These are phyloP conservation scores for Microtus montanus DNA, from an alignment of 2,113 vertebrate genomes.

Conservation along the genomic window DNA sequence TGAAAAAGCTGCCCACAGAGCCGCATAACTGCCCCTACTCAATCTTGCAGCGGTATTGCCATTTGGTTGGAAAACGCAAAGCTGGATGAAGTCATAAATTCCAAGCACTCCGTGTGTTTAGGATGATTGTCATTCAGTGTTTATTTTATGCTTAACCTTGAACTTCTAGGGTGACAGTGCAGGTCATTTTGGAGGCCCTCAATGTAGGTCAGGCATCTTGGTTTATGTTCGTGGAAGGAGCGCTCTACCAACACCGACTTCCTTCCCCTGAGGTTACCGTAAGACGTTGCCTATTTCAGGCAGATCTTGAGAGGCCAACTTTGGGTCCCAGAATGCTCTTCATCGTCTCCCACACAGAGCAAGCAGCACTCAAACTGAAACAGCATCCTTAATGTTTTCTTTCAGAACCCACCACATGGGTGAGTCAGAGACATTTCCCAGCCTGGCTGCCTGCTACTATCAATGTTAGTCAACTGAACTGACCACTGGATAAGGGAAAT, in stretches of 20 bases:
- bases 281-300: slow-evolving; percentile 51
- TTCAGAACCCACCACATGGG: background rate
- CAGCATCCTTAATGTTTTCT: slow-evolving; percentile 38
- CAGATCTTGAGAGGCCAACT: slow-evolving; percentile 55
- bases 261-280: slow-evolving; percentile 78
- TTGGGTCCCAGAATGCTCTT: slow-evolving; percentile 16
- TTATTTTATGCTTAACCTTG: slow-evolving; percentile 48
- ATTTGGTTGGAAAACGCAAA: slow-evolving; percentile 23
- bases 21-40: background rate
- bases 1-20: background rate
- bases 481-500: background rate
- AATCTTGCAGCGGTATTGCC: background rate
- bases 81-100: background rate
- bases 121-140: background rate
- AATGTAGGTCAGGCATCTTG: slow-evolving; percentile 75
- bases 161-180: background rate
- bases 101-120: background rate
- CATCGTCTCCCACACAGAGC: slow-evolving; percentile 22
- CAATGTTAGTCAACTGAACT: background rate
- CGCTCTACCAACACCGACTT: slow-evolving; percentile 54
- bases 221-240: slow-evolving; percentile 71
- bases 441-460: background rate
- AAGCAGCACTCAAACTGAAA: slow-evolving; percentile 74
- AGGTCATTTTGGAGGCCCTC: slow-evolving; percentile 58
- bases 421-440: slow-evolving; percentile 66